Conservation (phyloP, 2,888 invertebrate genomes). For the Fragum fragum region DNA sequence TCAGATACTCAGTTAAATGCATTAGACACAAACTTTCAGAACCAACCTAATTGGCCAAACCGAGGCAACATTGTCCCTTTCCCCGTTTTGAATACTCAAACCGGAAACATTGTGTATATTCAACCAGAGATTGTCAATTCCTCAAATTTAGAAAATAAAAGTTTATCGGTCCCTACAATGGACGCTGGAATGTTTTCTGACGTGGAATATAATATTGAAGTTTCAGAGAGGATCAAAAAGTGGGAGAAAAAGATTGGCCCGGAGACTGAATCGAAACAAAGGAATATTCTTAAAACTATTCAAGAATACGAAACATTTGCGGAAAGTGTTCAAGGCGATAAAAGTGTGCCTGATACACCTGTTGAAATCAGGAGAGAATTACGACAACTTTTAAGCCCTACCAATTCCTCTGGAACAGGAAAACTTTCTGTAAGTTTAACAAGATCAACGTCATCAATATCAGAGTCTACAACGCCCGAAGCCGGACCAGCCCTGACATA, state of each 20-base stretch:
- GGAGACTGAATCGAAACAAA: slow-evolving; percentile 47
- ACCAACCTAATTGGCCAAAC: slow-evolving; percentile 17
- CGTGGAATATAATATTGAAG: slow-evolving; percentile 83
- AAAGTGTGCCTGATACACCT: slow-evolving; percentile 53
- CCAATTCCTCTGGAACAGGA: slow-evolving; percentile 55
- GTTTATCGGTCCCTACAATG: slow-evolving; percentile 55
- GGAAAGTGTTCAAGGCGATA: slow-evolving; percentile 53
- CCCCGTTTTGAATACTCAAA: slow-evolving; percentile 58
- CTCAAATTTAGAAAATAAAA: slow-evolving; percentile 28
- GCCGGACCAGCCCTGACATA: slow-evolving; percentile 37
- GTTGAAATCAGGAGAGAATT: slow-evolving; percentile 57
- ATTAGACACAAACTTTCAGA: slow-evolving; percentile 27
- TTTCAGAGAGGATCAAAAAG: slow-evolving; percentile 82
- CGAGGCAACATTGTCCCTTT: slow-evolving; percentile 48
- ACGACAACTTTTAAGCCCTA: slow-evolving; percentile 54
- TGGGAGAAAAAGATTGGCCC: slow-evolving; percentile 82
- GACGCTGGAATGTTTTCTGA: slow-evolving; percentile 83
- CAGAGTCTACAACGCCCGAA: slow-evolving; percentile 49
- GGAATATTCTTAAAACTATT: slow-evolving; percentile 69
- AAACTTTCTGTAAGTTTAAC: slow-evolving; percentile 68
- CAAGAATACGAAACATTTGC: slow-evolving; percentile 69
- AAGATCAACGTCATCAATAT: slow-evolving; percentile 60
- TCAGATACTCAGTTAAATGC: slow-evolving; percentile 80
- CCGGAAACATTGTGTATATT: slow-evolving; percentile 61
- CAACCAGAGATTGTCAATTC: slow-evolving; percentile 49